Evolutionary conservation across 2,113 vertebrate species (phyloP), one percentile per base, ranked within the genome.

Genomic region (Paedocypris sp.): DNA sequence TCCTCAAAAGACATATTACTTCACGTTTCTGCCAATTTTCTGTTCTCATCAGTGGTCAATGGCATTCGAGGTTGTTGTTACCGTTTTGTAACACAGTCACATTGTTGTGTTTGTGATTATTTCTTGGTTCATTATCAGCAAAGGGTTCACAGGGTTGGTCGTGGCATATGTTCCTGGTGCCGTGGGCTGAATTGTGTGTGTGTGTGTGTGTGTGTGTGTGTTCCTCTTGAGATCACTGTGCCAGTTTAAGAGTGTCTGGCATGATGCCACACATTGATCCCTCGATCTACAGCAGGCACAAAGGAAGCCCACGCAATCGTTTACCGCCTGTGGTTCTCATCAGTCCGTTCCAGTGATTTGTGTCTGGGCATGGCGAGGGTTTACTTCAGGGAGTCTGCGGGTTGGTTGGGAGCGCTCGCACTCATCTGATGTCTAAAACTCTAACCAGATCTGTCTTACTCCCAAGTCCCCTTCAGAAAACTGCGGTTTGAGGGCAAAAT

Each of bases 271-370:
- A 45, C 70, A 62, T 60, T 70, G 62, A 66, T 59, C 47, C 52
- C 33, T 59, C 57, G 66, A 51, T 31, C 65, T 38, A 26, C 48
- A 18, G 49, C 29, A 31, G 68, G 62, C 71, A 78, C 77, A 78
- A 70, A 54, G 41, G 61, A 53, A 77, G 69, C 70, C 62, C 66
- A 73, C 26, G 29, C 79, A 71, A 69, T 42, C 66, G 62, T 67
- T 67, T 52, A 50, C 58, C 66, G 63, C 67, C 56, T 70, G 69
- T 58, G 59, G 75, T 67, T 69, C 68, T 72, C 62, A 54, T 60
- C 42, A 54, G 32, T 25, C 69, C 69, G 73, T 80, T 78, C 77
- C 75, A 79, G 74, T 71, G 72, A 80, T 77, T 73, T 74, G 1
- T 68, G 69, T 78, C 79, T 68, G 76, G 72, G 77, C 76, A 82